Base-by-base conservation (phyloP, 2,797 vertebrate species). In the Microctenopoma stevenorrisi region DNA sequence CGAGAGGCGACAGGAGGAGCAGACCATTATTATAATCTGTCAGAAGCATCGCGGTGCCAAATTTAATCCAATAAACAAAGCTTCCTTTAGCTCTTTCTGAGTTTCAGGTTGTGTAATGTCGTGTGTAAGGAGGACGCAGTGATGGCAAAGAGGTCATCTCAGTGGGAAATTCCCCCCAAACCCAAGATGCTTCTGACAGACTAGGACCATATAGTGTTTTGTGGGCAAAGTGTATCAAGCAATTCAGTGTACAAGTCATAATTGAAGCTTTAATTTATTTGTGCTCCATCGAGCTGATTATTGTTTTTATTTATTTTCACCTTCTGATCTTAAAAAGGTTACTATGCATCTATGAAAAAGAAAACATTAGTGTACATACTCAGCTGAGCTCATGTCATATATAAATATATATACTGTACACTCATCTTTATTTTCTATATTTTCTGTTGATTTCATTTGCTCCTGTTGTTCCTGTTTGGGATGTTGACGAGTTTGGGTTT, bases 281-380 rank as follows among this genome's bases (percentile, higher is more conserved):
- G 86, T 84, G 89, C 89, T 89, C 90, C 86, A 84, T 89, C 91
- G 91, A 85, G 73, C 88, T 90, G 83, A 65, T 79, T 78, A 64
- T 59, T 67, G 57, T 90, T 89, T 86, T 91, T 93, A 93, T 93
- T 94, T 94, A 92, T 92, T 91, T 91, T 84, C 82, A 83, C 80
- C 72, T 87, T 85, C 80, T 81, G 65, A 84, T 92, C 88, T 93
- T 89, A 87, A 87, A 47, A 88, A 86, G 73, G 84, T 88, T 92
- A 92, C 92, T 94, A 91, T 92, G 94, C 94, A 93, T 93, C 86
- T 62, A 72, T 71, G 63, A 63, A 30, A 77, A 80, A 76, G 55
- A 67, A 81, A 16, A 80, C 82, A 64, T 18, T 83, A 74, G 70
- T 92, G 87, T 92, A 91, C 53, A 91, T 89, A 91, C 47, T 70